These are phyloP conservation scores for Drosophila austrosaltans DNA, from an alignment of 2,888 invertebrate genomes.

Conservation along the genomic window DNA sequence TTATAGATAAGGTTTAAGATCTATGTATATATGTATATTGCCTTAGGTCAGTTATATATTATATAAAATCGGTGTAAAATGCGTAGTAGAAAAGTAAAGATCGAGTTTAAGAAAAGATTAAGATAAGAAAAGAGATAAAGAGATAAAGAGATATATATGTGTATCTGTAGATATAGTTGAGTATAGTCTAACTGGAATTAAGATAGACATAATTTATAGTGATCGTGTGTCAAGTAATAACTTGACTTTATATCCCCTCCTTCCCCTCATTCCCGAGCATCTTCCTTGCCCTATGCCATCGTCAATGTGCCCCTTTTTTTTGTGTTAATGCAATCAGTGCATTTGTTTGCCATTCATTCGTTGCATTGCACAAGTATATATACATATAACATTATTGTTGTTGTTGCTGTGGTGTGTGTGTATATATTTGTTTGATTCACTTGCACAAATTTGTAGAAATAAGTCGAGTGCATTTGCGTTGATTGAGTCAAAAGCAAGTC, in stretches of 20 bases:
- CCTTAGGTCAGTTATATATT: neutral
- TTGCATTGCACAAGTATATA: neutral
- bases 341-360: conserved; percentile 6
- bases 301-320: neutral
- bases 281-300: neutral
- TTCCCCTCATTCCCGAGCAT: neutral
- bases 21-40: neutral
- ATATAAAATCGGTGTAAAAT: neutral
- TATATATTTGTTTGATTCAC: conserved; percentile 31
- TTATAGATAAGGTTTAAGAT: no score
- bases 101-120: neutral
- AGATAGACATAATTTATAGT: neutral
- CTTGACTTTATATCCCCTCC: neutral
- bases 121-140: neutral
- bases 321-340: conserved; percentile 22
- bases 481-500: conserved; percentile 52
- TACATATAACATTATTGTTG: neutral
- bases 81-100: conserved; percentile 4
- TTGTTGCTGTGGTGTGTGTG: neutral
- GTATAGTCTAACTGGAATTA: neutral
- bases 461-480: conserved; percentile 57
- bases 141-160: neutral
- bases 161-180: neutral
- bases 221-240: neutral
- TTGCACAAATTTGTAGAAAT: conserved; percentile 42